These are phyloP conservation scores for Dipodomys ordii DNA, from an alignment of 2,113 vertebrate genomes.

Conservation along the genomic window DNA sequence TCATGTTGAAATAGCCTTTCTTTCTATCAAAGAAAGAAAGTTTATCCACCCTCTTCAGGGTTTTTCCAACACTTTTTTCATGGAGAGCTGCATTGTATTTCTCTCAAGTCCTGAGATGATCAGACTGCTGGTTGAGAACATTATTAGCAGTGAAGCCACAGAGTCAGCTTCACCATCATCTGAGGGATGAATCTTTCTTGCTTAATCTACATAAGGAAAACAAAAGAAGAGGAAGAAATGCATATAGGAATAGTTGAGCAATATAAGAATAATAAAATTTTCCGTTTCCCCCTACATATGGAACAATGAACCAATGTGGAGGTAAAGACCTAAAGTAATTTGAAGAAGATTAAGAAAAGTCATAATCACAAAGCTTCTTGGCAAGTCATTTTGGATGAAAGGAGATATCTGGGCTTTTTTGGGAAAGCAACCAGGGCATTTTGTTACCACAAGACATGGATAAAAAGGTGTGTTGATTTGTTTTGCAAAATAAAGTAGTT, in stretches of 20 bases:
- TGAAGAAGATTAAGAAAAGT: neutral
- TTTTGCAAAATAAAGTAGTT: neutral
- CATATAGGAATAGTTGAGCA: neutral
- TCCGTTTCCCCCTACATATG: neutral
- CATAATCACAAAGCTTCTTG: neutral
- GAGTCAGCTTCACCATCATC: conserved; percentile 37
- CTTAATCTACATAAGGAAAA: conserved; percentile 24
- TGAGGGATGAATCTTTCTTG: conserved; percentile 35
- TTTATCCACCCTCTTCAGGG: neutral
- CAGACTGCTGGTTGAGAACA: conserved; percentile 22
- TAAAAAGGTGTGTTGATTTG: neutral
- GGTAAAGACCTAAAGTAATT: neutral
- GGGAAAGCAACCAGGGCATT: neutral
- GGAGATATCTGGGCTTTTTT: neutral
- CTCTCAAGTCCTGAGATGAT: conserved; percentile 32
- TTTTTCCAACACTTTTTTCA: conserved; percentile 11
- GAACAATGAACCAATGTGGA: neutral
- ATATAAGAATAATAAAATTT: neutral
- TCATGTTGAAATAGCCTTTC: neutral
- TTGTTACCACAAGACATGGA: neutral
- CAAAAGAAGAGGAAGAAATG: neutral
- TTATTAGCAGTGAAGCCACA: conserved; percentile 38
- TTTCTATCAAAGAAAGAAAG: neutral
- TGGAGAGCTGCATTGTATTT: conserved; percentile 35
- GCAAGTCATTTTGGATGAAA: neutral